Base-by-base conservation (phyloP, 2,797 vertebrate genomes). In the Anniella stebbinsi region DNA sequence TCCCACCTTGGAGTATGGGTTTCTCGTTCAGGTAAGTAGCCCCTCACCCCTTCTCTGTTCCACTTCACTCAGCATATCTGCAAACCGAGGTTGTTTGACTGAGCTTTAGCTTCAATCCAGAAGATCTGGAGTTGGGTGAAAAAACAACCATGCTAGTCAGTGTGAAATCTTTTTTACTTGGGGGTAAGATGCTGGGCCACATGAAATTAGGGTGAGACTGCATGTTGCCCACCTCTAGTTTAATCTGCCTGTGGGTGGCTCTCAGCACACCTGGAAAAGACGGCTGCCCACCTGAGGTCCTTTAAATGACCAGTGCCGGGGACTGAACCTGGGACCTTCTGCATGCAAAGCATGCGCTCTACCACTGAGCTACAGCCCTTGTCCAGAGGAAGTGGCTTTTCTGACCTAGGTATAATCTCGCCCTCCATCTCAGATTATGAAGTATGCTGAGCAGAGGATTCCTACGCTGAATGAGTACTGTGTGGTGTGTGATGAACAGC, bases 391-490 rank as follows among this genome's bases (percentile, higher is more conserved):
- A 1, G 1, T 9, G 23, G 12, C 21, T 72, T 67, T 70, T 67
- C 36, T 33, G 25, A 63, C 28, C 75, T 1, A 21, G 51, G 1
- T 23, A 3, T 0, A 0, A 84, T 9, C 23, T 72, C 83, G 3
- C 93, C 81, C 13, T 84, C 73, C 13, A 33, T 1, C 57, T 60
- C 96, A 99, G 99, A 99, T 99, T 93, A 99, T 99, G 99, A 99
- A 99, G 96, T 99, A 99, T 51, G 99, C 99, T 0, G 99, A 99
- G 96, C 99, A 99, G 98, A 98, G 99, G 93, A 98, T 99, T 91
- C 99, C 99, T 0, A 99, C 99, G 0, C 96, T 99, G 93, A 99
- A 99, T 0, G 99, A 99, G 94, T 99, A 99, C 97, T 99, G 99
- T 0, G 99, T 99, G 96, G 99, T 99, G 87, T 99, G 99, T 89